Percentiles rank a stretch among this genome's conserved stretches.
Evolutionary conservation across 2,113 vertebrate genomes (phyloP).

Genomic region (Phalacrocorax aristotelis): DNA sequence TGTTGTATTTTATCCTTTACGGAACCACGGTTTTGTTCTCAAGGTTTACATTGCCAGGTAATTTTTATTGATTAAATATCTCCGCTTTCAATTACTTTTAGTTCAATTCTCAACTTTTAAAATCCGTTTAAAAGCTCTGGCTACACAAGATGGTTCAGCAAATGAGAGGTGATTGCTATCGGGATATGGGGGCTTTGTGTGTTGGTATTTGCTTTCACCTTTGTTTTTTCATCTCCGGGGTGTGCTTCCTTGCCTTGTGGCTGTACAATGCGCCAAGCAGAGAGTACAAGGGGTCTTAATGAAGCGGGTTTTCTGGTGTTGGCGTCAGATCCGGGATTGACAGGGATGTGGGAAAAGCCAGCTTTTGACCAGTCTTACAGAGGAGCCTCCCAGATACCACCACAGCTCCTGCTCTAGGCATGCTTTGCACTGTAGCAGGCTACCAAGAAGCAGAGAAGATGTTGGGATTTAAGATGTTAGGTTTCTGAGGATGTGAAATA

Average conservation of each 20-base stretch:
- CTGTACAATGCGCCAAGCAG: neutral
- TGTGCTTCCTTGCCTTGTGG: neutral
- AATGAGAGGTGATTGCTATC: neutral
- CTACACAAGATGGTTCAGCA: neutral
- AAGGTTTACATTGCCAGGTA: neutral
- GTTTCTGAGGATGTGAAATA: neutral
- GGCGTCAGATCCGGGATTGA: neutral
- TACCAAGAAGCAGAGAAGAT: neutral
- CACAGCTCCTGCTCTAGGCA: neutral
- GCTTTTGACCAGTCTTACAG: neutral
- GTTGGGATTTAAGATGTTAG: neutral
- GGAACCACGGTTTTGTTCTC: neutral
- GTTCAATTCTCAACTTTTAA: neutral
- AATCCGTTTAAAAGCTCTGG: neutral
- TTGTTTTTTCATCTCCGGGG: neutral
- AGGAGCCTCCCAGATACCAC: neutral
- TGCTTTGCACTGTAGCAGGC: neutral
- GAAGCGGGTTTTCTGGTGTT: fast-evolving
- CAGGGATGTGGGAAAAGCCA: neutral
- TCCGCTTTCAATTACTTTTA: neutral
- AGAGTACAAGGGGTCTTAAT: neutral
- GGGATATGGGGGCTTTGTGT: neutral
- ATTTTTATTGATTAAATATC: neutral
- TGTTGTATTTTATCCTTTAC: neutral
- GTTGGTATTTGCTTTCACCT: neutral